Base-by-base conservation (phyloP, 37 sponge, comb jelly and placozoan species). In the Beroe forskalii region DNA sequence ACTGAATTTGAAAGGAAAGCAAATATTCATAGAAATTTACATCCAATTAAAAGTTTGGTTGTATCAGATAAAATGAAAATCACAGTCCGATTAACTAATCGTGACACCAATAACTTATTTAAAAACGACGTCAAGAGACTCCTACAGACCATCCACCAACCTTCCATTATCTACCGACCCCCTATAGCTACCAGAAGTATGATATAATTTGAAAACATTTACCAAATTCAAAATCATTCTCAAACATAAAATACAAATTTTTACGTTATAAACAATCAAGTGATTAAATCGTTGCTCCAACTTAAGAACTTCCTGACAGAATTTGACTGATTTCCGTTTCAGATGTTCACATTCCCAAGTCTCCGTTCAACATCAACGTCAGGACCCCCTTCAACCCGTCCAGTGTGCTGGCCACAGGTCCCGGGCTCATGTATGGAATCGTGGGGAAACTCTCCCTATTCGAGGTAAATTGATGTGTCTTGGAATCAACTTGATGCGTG, bases 321-420 rank as follows among this genome's bases (percentile, higher is more conserved):
- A n/a, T n/a, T n/a, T 28, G 4, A 64, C 17, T 27, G 30, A 8
- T 64, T 27, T 27, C 1, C 12, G 4, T 43, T 43, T 43, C 86
- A 80, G 86, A 80, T 80, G 30, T 80, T 27, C 86, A 80, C 86
- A 80, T 80, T 24, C 55, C 37, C 55, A 80, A 80, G 86, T 80
- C 86, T 38, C 86, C 86, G 27, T 80, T 80, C 86, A 80, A 80
- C 55, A 24, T 80, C 25, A 80, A 80, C 27, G 86, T 43, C 55
- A 41, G 55, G 55, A 80, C 86, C 1, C 86, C 86, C 30, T 80
- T 80, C 48, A 80, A 80, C 86, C 86, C 86, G 6, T 80, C 86
- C 24, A 27, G 30, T n/a, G 86, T 80, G 1, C 55, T 80, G 40
- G 86, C 86, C 28, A 80, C 55, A 42, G 86, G 86, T 1, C 86